These are phyloP conservation scores for Thalassoma bifasciatum DNA, from an alignment of 2,113 vertebrate species.

Conservation along the genomic window DNA sequence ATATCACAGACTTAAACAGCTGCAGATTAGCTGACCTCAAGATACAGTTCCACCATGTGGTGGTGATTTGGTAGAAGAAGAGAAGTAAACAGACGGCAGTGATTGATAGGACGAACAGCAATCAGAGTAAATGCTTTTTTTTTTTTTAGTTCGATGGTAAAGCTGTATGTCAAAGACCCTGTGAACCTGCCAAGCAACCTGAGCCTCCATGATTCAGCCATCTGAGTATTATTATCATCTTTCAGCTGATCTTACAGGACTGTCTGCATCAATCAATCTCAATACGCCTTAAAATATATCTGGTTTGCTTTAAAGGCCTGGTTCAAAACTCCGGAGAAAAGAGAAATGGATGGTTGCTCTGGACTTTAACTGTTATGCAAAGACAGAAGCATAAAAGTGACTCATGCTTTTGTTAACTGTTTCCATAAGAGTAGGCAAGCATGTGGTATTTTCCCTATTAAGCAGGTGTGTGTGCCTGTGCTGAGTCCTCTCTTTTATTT, in stretches of 20 bases:
- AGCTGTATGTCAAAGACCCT: not conserved
- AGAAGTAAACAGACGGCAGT: conserved; percentile 18
- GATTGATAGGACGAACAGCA: conserved; percentile 31
- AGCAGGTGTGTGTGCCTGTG: conserved; percentile 6
- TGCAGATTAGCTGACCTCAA: conserved; percentile 42
- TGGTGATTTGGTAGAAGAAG: conserved; percentile 42
- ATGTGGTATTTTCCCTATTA: not conserved
- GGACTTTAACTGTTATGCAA: not conserved
- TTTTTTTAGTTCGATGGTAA: conserved; percentile 17
- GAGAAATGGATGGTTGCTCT: not conserved
- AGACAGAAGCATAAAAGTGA: not conserved
- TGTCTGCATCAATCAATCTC: conserved; percentile 28
- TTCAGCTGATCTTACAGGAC: conserved; percentile 6
- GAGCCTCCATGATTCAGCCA: conserved; percentile 18
- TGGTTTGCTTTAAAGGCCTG: conserved; percentile 16
- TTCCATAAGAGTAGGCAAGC: conserved; percentile 8
- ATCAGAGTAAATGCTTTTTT: conserved; percentile 5
- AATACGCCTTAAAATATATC: conserved; percentile 14
- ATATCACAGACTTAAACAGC: conserved; percentile 47
- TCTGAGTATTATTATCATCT: not conserved
- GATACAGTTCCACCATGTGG: conserved; percentile 42
- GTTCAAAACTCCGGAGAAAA: not conserved
- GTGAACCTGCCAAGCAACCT: not conserved
- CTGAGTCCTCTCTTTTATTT: conserved; percentile 18
- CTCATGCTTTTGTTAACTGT: not conserved